Percentiles rank a stretch among this genome's conserved stretches.
phyloP scores from a whole-genome alignment of 2,888 invertebrate genomes.

The Lasioglossum pauxillum region DNA sequence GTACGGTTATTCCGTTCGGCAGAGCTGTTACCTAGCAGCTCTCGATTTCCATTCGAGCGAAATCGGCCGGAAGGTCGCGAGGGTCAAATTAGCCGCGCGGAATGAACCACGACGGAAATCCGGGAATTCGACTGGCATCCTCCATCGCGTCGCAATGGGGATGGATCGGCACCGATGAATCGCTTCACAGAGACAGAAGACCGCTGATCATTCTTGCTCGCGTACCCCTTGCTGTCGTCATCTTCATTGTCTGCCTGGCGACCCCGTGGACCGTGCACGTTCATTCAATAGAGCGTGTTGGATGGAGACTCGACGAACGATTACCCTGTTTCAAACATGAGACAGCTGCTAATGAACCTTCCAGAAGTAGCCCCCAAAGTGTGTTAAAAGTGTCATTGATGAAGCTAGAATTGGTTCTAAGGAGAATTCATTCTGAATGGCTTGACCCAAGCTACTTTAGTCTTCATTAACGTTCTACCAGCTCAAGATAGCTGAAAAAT shows the following conservation, averaged over 20 bases:
- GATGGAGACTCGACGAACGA: background rate
- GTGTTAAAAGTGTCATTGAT: no score
- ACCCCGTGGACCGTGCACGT: background rate
- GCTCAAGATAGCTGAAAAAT: background rate
- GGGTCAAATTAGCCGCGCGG: constrained; percentile 70
- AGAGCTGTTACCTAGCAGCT: constrained; percentile 66
- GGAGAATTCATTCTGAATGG: no score
- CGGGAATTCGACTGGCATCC: constrained; percentile 51
- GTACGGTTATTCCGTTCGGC: constrained; percentile 64
- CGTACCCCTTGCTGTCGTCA: constrained; percentile 43
- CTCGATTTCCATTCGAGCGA: constrained; percentile 68
- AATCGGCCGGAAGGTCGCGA: constrained; percentile 71
- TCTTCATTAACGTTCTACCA: background rate
- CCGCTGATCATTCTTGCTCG: constrained; percentile 36
- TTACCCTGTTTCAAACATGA: background rate
- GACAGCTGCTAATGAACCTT: background rate
- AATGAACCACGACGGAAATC: constrained; percentile 57
- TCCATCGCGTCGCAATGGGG: constrained; percentile 22
- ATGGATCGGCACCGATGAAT: constrained; percentile 4
- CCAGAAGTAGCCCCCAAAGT: no score
- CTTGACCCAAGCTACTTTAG: no score
- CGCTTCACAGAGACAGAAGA: background rate
- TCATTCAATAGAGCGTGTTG: background rate
- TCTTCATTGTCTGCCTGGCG: constrained; percentile 37
- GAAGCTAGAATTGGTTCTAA: no score